These are phyloP conservation scores for Noctua pronuba DNA, from an alignment of 2,888 invertebrate genomes.

Conservation along the genomic window DNA sequence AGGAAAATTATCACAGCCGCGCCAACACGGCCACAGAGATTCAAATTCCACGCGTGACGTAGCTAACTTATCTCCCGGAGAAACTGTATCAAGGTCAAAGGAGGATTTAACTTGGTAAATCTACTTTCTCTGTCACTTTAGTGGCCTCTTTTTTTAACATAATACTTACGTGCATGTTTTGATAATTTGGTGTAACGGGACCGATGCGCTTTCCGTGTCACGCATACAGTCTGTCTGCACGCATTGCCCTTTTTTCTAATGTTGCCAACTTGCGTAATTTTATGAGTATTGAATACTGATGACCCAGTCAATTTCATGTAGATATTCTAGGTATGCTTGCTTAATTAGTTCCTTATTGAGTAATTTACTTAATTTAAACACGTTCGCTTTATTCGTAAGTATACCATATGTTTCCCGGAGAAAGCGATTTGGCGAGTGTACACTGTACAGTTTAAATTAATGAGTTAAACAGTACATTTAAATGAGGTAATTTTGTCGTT, in stretches of 20 bases:
- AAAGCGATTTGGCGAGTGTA: conserved; percentile 47
- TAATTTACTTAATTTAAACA: conserved; percentile 33
- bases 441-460: conserved; percentile 34
- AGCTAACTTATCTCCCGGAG: conserved; percentile 60
- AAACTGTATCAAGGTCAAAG: conserved; percentile 70
- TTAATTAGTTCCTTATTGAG: conserved; percentile 70
- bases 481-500: conserved; percentile 47
- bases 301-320: conserved; percentile 63
- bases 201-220: conserved; percentile 46
- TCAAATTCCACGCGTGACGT: conserved; percentile 63
- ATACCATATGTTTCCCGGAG: conserved; percentile 36
- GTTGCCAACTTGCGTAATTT: conserved; percentile 72
- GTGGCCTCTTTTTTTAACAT: conserved; percentile 59
- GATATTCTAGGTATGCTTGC: conserved; percentile 9
- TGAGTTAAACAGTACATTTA: conserved; percentile 24
- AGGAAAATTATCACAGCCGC: conserved; percentile 70
- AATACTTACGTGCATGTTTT: conserved; percentile 62
- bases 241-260: conserved; percentile 66
- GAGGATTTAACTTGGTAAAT: conserved; percentile 49
- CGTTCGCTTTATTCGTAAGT: conserved; percentile 17
- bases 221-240: conserved; percentile 55
- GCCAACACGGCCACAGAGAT: conserved; percentile 68
- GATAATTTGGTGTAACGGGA: conserved; percentile 57
- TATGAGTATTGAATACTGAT: conserved; percentile 71
- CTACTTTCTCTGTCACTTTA: conserved; percentile 68